phyloP scores from a whole-genome alignment of 2,113 vertebrate genomes.

The Craseonycteris thonglongyai region DNA sequence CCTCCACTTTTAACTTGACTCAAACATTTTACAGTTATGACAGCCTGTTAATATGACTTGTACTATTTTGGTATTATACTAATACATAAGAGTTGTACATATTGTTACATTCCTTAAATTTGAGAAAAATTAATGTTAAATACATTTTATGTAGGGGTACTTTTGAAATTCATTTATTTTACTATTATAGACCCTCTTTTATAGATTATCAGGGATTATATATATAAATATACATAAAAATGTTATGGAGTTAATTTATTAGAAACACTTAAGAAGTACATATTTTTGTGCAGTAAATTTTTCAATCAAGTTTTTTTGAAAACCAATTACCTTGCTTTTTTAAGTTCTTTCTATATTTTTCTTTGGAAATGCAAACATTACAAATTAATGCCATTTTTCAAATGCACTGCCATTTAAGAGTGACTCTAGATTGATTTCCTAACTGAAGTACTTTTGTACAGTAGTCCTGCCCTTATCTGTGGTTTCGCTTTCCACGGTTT shows the following conservation, averaged over 20 bases:
- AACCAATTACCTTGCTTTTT: constrained; percentile 77
- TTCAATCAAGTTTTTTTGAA: constrained; percentile 81
- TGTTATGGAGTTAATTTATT: constrained; percentile 86
- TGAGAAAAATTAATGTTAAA: constrained; percentile 79
- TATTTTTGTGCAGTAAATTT: constrained; percentile 86
- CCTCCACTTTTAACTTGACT: constrained; percentile 76
- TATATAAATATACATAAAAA: constrained; percentile 78
- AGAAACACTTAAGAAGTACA: constrained; percentile 84
- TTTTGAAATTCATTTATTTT: constrained; percentile 85
- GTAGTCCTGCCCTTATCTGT: background rate
- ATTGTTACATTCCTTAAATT: constrained; percentile 85
- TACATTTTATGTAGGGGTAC: constrained; percentile 86
- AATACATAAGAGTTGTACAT: constrained; percentile 81
- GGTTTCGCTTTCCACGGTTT: background rate
- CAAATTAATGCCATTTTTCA: constrained; percentile 79
- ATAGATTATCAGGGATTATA: constrained; percentile 85
- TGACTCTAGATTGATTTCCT: constrained; percentile 76
- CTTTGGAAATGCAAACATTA: constrained; percentile 79
- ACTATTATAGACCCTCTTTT: constrained; percentile 85
- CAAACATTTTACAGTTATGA: constrained; percentile 66
- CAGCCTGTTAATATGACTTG: constrained; percentile 72
- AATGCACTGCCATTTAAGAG: constrained; percentile 79
- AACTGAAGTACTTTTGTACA: constrained; percentile 76
- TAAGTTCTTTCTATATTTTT: constrained; percentile 84
- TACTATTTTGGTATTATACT: constrained; percentile 81